phyloP scores from a whole-genome alignment of 2,888 invertebrate species.

The Meteorus colon region DNA sequence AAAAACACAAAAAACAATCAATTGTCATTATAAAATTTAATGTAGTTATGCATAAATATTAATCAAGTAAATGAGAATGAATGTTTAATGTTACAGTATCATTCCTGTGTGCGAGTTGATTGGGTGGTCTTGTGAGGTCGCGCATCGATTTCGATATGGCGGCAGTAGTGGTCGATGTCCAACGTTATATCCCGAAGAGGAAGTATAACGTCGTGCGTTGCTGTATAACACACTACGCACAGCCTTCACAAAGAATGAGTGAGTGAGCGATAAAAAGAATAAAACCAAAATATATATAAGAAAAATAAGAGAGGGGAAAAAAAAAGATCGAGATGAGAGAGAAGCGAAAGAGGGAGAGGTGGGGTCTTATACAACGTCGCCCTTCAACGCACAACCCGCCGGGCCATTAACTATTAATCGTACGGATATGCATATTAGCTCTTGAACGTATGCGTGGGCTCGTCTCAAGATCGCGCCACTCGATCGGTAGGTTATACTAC shows the following conservation, averaged over 20 bases:
- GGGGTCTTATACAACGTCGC: conserved; percentile 38
- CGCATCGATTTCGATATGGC: conserved; percentile 34
- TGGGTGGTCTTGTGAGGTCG: conserved; percentile 42
- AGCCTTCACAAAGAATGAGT: conserved; percentile 2
- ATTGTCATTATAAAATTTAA: conserved; percentile 11
- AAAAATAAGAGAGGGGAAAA: conserved; percentile 6
- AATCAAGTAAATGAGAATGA: conserved; percentile 31
- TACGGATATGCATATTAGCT: conserved; percentile 66
- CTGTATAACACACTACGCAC: conserved; percentile 5
- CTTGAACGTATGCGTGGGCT: conserved; percentile 59
- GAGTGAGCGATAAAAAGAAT: not conserved
- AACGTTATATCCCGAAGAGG: conserved; percentile 2
- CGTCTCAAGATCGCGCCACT: conserved; percentile 46
- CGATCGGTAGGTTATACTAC: conserved; percentile 46
- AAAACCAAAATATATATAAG: not conserved
- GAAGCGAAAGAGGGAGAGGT: conserved; percentile 27
- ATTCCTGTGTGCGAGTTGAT: conserved; percentile 36
- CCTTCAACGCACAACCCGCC: conserved; percentile 46
- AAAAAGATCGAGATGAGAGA: not conserved
- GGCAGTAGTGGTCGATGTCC: not conserved
- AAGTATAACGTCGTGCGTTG: conserved; percentile 20
- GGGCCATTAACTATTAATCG: conserved; percentile 67
- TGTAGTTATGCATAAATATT: conserved; percentile 16
- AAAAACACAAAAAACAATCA: not conserved
- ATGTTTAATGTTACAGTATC: conserved; percentile 39